Conservation (phyloP, 1,140 invertebrate genomes). For the Cydia fagiglandana region DNA sequence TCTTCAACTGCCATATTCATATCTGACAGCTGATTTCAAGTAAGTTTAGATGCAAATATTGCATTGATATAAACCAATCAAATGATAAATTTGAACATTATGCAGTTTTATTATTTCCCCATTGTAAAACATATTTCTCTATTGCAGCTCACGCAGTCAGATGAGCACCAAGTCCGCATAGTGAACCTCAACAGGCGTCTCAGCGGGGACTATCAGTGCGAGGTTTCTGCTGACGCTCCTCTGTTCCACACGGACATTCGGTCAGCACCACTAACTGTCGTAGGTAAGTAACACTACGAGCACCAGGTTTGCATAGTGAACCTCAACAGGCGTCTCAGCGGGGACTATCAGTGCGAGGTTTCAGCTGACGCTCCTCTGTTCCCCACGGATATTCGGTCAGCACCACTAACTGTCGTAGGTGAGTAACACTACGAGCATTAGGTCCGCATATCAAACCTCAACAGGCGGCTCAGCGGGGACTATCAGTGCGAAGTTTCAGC, state of each 20-base stretch:
- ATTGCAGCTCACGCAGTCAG: constrained; percentile 78
- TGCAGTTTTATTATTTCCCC: too few species aligned
- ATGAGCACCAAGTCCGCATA: constrained; percentile 82
- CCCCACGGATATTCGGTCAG: constrained; percentile 83
- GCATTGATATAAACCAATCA: too few species aligned
- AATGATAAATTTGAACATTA: too few species aligned
- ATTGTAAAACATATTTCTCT: too few species aligned
- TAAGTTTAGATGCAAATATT: too few species aligned
- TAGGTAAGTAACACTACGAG: constrained; percentile 81
- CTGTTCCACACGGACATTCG: constrained; percentile 84
- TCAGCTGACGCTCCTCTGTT: constrained; percentile 86
- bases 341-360: constrained; percentile 87
- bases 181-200: constrained; percentile 84
- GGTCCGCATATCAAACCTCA: constrained; percentile 85
- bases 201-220: constrained; percentile 86
- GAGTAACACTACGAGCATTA: constrained; percentile 77
- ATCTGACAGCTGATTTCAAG: too few species aligned
- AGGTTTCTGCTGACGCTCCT: constrained; percentile 86
- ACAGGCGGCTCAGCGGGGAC: constrained; percentile 82
- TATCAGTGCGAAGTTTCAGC: constrained; percentile 89
- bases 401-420: constrained; percentile 86
- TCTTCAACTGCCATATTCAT: too few species aligned
- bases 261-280: constrained; percentile 83
- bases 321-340: constrained; percentile 83
- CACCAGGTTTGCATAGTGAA: constrained; percentile 85